Base-by-base conservation (phyloP, 2,113 vertebrate genomes). In the Ammodytes dubius region DNA sequence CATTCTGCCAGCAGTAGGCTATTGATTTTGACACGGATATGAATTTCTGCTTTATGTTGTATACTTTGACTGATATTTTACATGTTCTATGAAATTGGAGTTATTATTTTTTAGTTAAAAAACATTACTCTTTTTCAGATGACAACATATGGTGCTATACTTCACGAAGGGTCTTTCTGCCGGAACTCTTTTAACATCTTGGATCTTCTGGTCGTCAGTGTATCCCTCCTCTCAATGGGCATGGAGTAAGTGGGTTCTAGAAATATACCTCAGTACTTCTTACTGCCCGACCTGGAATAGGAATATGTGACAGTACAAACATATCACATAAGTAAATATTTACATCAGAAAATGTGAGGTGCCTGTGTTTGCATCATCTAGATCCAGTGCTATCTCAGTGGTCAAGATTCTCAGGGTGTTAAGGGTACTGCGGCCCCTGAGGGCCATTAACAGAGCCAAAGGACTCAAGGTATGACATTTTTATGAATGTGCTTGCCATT, bases 111-210 rank as follows among this genome's bases (percentile, higher is more conserved):
- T 27, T 27, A 27, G 27, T 27, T 27, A 11, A 61, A 57, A 52
- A 52, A 2, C 6, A 4, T 0, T 43, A 2, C 56, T 87, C 0
- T 43, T 0, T 77, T 84, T 15, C 85, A 99, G 97, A 98, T 99
- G 97, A 98, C 97, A 0, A 92, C 96, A n/a, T 99, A 97, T 0
- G 97, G 97, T 0, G 97, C 97, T 14, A 96, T 99, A 89, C 94
- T 98, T 82, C 97, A 99, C 89, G 96, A 97, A 85, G 97, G 97
- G n/a, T 99, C 97, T 67, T 99, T 99, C 93, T 99, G 97, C 87
- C 95, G 97, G 58, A 98, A 97, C 89, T 97, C 95, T 42, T 99
- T 99, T 93, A 99, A 99, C 82, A 98, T 99, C 80, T 91, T 99
- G 42, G 97, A 99, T 81, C 93, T 99, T 67, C 88, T 99, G 68